Evolutionary conservation across 2,797 vertebrate genomes (phyloP), one percentile per base, ranked within the genome.

Genomic region (Bovichtus variegatus): DNA sequence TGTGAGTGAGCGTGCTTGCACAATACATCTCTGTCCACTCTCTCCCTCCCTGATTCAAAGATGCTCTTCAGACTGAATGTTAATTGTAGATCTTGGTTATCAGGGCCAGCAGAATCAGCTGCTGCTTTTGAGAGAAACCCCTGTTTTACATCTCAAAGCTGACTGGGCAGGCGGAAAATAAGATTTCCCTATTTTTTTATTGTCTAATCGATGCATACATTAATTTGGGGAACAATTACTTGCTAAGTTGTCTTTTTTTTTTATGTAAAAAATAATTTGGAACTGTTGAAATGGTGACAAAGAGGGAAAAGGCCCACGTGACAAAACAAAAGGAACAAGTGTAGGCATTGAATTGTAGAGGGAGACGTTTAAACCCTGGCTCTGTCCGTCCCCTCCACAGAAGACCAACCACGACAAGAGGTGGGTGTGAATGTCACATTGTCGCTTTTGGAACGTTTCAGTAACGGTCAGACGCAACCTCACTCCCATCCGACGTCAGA

Each of bases 111-210:
- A 83, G 77, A 86, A 82, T 93, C 89, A 91, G 93, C 89, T 92
- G 90, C 87, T 81, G 81, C 83, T 55, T 84, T 86, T 80, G 11
- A 83, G 67, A 77, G 61, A 73, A 72, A 84, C 9, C 79, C 76
- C 90, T 81, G 60, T 89, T 94, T 92, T 91, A 80, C 91, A 92
- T 93, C 81, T 90, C 85, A 92, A 92, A 93, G 91, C 87, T 81
- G 78, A 66, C 71, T 66, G 59, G 71, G 87, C 71, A 89, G 76
- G 79, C 76, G 69, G 80, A 87, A 88, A 88, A 84, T 66, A 63
- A 74, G 65, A 85, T 88, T 90, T 80, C 65, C 36, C 70, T 71
- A 6, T n/a, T 85, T 87, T 77, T 70, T 58, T 41, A 76, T 78
- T 82, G 60, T 83, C 50, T 51, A 57, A 66, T 69, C 7, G 0